phyloP scores from a whole-genome alignment of 1,140 invertebrate species.

The Oreohelix idahoensis region DNA sequence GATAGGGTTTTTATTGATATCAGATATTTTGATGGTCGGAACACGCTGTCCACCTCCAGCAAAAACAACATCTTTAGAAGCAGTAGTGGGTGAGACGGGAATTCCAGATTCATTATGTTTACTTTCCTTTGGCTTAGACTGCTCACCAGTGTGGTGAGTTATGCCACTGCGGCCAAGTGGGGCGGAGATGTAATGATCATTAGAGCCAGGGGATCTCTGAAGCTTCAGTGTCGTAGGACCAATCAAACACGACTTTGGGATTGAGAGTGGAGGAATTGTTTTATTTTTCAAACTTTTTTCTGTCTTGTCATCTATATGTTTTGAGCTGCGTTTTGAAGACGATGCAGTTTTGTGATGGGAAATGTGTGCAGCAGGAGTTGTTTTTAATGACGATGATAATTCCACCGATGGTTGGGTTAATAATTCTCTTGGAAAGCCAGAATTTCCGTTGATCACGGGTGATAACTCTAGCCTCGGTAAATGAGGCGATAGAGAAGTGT shows the following conservation, averaged over 20 bases:
- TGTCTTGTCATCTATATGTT: neutral
- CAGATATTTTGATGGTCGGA: slow-evolving; percentile 38
- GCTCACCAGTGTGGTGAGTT: slow-evolving; percentile 3
- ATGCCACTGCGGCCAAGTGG: neutral
- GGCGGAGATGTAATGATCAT: slow-evolving; percentile 35
- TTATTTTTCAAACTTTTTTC: slow-evolving; percentile 5
- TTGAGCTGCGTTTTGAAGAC: slow-evolving; percentile 13
- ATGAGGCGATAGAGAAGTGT: slow-evolving; percentile 2
- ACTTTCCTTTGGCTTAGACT: neutral
- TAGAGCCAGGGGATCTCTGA: slow-evolving; percentile 35
- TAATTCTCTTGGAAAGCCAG: neutral
- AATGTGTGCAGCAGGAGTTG: neutral
- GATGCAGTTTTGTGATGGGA: neutral
- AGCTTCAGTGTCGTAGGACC: slow-evolving; percentile 36
- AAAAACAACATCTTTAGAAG: slow-evolving; percentile 14
- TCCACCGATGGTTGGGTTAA: neutral
- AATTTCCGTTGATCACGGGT: slow-evolving; percentile 13
- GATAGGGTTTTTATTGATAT: slow-evolving; percentile 41
- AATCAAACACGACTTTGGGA: slow-evolving; percentile 27
- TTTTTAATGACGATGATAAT: neutral
- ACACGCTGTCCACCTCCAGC: slow-evolving; percentile 28
- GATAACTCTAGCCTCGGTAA: neutral
- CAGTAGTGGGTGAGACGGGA: neutral
- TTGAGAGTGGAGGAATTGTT: slow-evolving; percentile 29
- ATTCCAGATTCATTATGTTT: slow-evolving; percentile 16